Percentiles rank a stretch among this genome's conserved stretches.
phyloP scores from a whole-genome alignment of 2,888 invertebrate species.

The Drosophila nigricruria region DNA sequence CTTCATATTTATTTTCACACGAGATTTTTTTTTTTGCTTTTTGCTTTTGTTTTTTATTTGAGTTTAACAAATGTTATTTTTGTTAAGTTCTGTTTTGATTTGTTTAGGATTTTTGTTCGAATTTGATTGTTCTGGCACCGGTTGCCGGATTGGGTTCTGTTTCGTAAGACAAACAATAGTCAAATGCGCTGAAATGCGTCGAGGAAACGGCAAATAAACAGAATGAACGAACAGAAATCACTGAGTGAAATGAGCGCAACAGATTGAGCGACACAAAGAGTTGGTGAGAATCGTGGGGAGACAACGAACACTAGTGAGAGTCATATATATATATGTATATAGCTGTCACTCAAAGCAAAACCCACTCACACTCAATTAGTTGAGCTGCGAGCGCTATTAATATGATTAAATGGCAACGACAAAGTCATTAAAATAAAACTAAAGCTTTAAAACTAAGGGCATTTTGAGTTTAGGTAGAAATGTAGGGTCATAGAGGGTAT shows the following conservation, averaged over 20 bases:
- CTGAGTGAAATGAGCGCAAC: constrained; percentile 50
- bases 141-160: constrained; percentile 58
- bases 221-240: constrained; percentile 32
- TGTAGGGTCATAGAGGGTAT: background rate
- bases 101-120: constrained; percentile 13
- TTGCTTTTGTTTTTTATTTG: constrained; percentile 16
- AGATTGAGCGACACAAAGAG: constrained; percentile 40
- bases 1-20: constrained; percentile 76
- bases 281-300: constrained; percentile 1
- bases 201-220: constrained; percentile 77
- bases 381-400: constrained; percentile 36
- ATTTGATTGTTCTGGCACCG: constrained; percentile 32
- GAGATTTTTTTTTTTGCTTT: constrained; percentile 19
- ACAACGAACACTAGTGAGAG: constrained; percentile 2
- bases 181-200: constrained; percentile 75
- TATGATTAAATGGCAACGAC: constrained; percentile 34
- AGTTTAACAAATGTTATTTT: constrained; percentile 27
- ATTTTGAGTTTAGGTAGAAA: background rate
- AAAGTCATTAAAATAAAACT: constrained; percentile 1
- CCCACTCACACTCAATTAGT: constrained; percentile 58
- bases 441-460: constrained; percentile 3
- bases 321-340: background rate
- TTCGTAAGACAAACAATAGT: constrained; percentile 75
- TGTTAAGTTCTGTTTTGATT: constrained; percentile 25
- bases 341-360: constrained; percentile 6